Base-by-base conservation (phyloP, 2,888 invertebrate species). In the Pristionchus entomophagus region DNA sequence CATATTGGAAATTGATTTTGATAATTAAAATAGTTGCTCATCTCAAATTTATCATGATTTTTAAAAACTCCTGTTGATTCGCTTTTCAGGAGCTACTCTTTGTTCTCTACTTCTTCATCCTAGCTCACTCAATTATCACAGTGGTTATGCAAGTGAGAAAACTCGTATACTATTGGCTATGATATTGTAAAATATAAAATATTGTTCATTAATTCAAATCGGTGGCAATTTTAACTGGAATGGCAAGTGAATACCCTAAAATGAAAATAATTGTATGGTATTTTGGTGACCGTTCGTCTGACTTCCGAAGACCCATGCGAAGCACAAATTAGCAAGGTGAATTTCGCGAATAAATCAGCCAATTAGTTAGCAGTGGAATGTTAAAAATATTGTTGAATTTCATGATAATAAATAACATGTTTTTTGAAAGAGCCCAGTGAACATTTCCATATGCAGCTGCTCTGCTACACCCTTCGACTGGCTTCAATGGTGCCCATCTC, bases 311-410 rank as follows among this genome's bases (percentile, higher is more conserved):
- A 82, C 12, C 59, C 82, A 2, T 82, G 82, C 26, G 38, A 82
- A 17, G 82, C 82, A 19, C 82, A 82, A 41, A 82, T 82, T 17
- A 59, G 59, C 59, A 82, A 82, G 41, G 82, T 59, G n/a, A n/a
- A n/a, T n/a, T n/a, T n/a, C n/a, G n/a, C n/a, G n/a, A n/a, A n/a
- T n/a, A n/a, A n/a, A n/a, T n/a, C n/a, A n/a, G n/a, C n/a, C n/a
- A n/a, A n/a, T n/a, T n/a, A n/a, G n/a, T n/a, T n/a, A n/a, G n/a
- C n/a, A n/a, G n/a, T n/a, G n/a, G n/a, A n/a, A n/a, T n/a, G n/a
- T n/a, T n/a, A n/a, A n/a, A n/a, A n/a, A n/a, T n/a, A n/a, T n/a
- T n/a, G n/a, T n/a, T n/a, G n/a, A n/a, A n/a, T n/a, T n/a, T n/a
- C n/a, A n/a, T n/a, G n/a, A n/a, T n/a, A n/a, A n/a, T n/a, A n/a